A percentile compares a stretch with the other conserved stretches of the same genome.
phyloP scores from a whole-genome alignment of 2,797 vertebrate species.

The Chelidonichthys spinosus region DNA sequence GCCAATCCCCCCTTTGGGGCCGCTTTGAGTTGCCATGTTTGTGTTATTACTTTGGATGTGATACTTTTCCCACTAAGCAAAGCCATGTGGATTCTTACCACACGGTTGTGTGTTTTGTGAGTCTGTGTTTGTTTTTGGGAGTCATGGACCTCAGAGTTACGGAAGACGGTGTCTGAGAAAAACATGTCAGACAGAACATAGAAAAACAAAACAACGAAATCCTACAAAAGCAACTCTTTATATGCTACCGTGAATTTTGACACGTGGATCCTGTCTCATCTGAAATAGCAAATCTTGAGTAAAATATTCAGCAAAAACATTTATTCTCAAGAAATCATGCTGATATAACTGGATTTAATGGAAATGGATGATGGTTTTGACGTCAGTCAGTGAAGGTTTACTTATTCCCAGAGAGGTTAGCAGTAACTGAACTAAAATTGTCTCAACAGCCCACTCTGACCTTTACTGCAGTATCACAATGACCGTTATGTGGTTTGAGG shows the following conservation, averaged over 20 bases:
- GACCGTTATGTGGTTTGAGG: slow-evolving; percentile 33
- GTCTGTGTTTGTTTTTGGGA: slow-evolving; percentile 34
- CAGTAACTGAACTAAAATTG: slow-evolving; percentile 17
- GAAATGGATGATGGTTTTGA: slow-evolving; percentile 21
- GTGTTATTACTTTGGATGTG: slow-evolving; percentile 75
- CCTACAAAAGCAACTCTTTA: not conserved
- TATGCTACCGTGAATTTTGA: not conserved
- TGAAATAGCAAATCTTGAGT: slow-evolving; percentile 17
- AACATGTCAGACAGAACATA: slow-evolving; percentile 11
- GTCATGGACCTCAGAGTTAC: slow-evolving; percentile 19
- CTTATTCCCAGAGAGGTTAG: slow-evolving; percentile 8
- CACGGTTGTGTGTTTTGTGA: slow-evolving; percentile 33
- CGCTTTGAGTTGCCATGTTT: slow-evolving; percentile 73
- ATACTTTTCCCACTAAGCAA: slow-evolving; percentile 75
- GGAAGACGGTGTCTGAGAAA: slow-evolving; percentile 23
- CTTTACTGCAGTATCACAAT: slow-evolving; percentile 43
- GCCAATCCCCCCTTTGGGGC: slow-evolving; percentile 62
- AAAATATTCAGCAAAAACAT: slow-evolving; percentile 1
- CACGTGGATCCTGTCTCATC: not conserved
- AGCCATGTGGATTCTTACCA: slow-evolving; percentile 72
- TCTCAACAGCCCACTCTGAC: slow-evolving; percentile 23
- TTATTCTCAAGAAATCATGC: not conserved
- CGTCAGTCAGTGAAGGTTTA: slow-evolving; percentile 29
- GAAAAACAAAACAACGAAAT: not conserved
- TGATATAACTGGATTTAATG: not conserved